Evolutionary conservation across 2,888 invertebrate species (phyloP), one percentile per base, ranked within the genome.

Genomic region (Drosophila fulvimacula): DNA sequence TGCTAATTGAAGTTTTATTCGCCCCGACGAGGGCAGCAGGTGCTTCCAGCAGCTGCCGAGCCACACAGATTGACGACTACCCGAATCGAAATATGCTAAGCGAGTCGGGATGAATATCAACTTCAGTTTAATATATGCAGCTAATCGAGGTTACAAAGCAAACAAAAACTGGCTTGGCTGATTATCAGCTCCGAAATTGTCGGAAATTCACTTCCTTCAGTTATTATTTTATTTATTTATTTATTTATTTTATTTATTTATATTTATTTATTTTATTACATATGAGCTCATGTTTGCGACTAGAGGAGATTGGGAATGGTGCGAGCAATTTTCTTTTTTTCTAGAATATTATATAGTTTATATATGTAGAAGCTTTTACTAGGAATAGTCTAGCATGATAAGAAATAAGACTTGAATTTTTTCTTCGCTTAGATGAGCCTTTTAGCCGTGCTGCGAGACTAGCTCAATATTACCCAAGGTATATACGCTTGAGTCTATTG

Each of bases 1-100:
- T 79, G 76, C 83, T 82, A 82, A 82, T 82, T 85, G 83, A 73
- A 81, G 76, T 73, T 82, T 72, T 65, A 83, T 81, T 79, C 70
- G 69, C 66, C 53, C 27, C 46, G 10, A n/a, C 10, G 27, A 11
- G 38, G 69, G 19, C 72, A 30, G 48, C 48, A 32, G 48, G 48
- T 48, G 48, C 13, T 17, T 6, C 48, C 48, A 24, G 10, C 1
- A 4, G 46, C 15, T 1, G 10, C 15, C 2, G 10, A 24, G 10
- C 27, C 19, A 2, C 19, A 42, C 2, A 10, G 42, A 13, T 21
- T 42, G 21, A 30, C 42, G 21, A 30, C 42, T 10, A 44, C 3
- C 13, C 7, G 24, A 15, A 15, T 15, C 42, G 15, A 11, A 41
- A 17, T 17, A 39, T 41, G 19, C 5, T 4, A 41, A 21, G 19